Evolutionary conservation across 37 sponge, comb jelly and placozoan species (phyloP), one percentile per base, ranked within the genome.

Genomic region (Diacarnus erythraeanus): DNA sequence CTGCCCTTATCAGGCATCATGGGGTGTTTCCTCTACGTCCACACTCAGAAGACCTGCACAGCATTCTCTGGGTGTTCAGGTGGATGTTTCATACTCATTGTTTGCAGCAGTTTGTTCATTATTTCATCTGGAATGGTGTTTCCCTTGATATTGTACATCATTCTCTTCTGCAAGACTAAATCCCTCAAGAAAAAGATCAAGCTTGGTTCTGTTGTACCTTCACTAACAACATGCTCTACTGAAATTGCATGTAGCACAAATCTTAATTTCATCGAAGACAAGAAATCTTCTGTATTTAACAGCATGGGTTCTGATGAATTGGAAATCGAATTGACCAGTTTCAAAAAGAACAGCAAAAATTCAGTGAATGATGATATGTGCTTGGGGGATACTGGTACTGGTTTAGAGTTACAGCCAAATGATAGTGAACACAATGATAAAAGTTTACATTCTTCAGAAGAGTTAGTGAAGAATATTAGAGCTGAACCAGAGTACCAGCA

Each of bases 41-140:
- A 26, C 5, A 65, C 66, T 34, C 31, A 34, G 33, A 65, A 65
- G 34, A 65, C 66, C 34, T 65, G 66, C 34, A 65, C 66, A 34
- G 31, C 9, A 26, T 65, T 65, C 34, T 30, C 66, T 34, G 66
- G 66, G 2, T 65, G 66, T 65, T 65, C 66, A 31, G 66, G 33
- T 30, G 17, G 33, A 18, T 65, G 66, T 30, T 26, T 31, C 27
- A 5, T 17, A 17, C 5, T 65, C 12, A 35, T 65, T 5, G 66
- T 5, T 1, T 31, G 33, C 17, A 25, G 34, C 34, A 30, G 27
- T 15, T 18, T 5, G 17, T 2, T 65, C 33, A 30, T 31, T 65
- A 2, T 31, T 12, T 30, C 33, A 10, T 8, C 34, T 65, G 66
- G 66, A 65, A 30, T 65, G 35, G 3, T 65, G 29, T 30, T 65